Base-by-base conservation (phyloP, 1,140 invertebrate genomes). In the Megalonaias nervosa region DNA sequence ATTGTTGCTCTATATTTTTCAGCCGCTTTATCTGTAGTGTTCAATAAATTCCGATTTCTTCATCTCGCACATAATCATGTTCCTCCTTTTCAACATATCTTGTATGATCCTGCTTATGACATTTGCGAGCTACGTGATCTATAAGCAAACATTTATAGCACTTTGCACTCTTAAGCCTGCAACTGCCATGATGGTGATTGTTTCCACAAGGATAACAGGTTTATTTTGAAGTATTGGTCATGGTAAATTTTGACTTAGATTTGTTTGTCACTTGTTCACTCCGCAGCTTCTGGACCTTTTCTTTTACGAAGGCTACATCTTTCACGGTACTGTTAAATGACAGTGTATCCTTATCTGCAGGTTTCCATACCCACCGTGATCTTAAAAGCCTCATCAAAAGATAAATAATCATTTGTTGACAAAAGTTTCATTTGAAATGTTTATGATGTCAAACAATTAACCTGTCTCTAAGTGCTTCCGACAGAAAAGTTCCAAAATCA, bases 281-380 rank as follows among this genome's bases (percentile, higher is more conserved):
- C 13, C 57, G 60, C 31, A 67, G 38, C 38, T 66, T 70, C 38
- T 0, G 15, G 60, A 72, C 67, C 16, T 13, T 19, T 55, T 72
- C 67, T 21, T 67, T 23, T 1, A 57, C 56, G 26, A 38, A 23
- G 19, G 16, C 60, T 61, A 59, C 21, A 64, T 64, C 14, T 19
- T 48, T 21, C 38, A 58, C 38, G 1, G 56, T 23, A 58, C n/a
- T 26, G 59, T 62, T 21, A 31, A 59, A 48, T 38, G 17, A 26
- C 67, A 14, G 38, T 48, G 69, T 69, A 56, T 71, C 61, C 19
- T 57, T 55, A 31, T 59, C 74, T 31, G 74, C 75, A n/a, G 16
- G 59, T 77, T 72, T 77, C 75, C 75, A 77, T 77, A 19, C 69
- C 75, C 23, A 23, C 16, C 16, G 67, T 19, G 13, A 71, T 66